A percentile compares a stretch with the other conserved stretches of the same genome.
These are phyloP conservation scores for Drosophila triauraria DNA, from an alignment of 1,140 invertebrate genomes.

Conservation along the genomic window DNA sequence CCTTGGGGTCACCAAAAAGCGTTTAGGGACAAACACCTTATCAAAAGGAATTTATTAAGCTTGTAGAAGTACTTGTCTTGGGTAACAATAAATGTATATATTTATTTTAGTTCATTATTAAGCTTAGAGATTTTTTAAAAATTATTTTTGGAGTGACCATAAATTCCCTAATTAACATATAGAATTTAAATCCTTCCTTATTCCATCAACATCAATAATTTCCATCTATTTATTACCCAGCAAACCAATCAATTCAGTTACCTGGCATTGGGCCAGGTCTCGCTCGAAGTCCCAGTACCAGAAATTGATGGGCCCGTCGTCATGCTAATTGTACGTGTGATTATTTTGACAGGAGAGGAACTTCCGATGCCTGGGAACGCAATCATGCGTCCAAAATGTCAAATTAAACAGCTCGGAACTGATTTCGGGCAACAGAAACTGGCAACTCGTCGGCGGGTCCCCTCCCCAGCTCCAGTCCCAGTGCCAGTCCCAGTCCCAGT, in stretches of 20 bases:
- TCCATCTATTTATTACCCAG: background rate
- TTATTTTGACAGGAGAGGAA: constrained; percentile 76
- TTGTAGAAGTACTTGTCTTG: background rate
- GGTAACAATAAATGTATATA: too few relatives aligned
- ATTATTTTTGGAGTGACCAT: background rate
- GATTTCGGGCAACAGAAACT: constrained; percentile 57
- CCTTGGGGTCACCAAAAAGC: background rate
- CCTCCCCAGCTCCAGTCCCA: background rate
- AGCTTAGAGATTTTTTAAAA: background rate
- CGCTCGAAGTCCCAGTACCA: constrained; percentile 30
- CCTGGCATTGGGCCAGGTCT: constrained; percentile 28
- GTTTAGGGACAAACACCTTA: background rate
- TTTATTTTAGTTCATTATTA: background rate
- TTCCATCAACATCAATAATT: background rate
- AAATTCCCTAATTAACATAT: too few relatives aligned
- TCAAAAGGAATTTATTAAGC: background rate
- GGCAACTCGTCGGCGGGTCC: constrained; percentile 4
- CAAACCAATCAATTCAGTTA: constrained; percentile 28
- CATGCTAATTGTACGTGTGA: constrained; percentile 84
- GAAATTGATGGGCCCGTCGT: constrained; percentile 78
- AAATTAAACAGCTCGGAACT: constrained; percentile 84
- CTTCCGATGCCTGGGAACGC: constrained; percentile 58
- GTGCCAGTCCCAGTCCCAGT: too few relatives aligned
- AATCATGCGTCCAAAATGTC: constrained; percentile 83
- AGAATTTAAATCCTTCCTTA: too few relatives aligned